Conservation (phyloP, 2,113 vertebrate genomes). For the Lampris megalopsis region DNA sequence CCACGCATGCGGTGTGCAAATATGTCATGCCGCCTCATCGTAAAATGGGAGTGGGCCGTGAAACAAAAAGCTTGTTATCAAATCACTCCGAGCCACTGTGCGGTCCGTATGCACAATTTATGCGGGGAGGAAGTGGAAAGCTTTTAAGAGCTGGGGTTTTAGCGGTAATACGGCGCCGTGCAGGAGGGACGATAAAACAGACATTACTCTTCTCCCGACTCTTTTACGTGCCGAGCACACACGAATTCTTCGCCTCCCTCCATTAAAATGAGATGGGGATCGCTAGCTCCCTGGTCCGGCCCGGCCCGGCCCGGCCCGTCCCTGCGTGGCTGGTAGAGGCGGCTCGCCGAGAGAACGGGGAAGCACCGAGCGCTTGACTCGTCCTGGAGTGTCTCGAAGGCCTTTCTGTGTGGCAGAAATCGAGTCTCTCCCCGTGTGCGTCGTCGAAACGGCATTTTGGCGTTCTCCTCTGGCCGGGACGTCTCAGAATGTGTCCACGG, state of each 20-base stretch:
- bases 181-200: slow-evolving; percentile 1
- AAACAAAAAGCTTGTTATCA: slow-evolving; percentile 37
- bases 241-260: no score
- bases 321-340: no score
- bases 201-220: slow-evolving; percentile 29
- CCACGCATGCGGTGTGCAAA: slow-evolving; percentile 54
- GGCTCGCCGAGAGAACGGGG: no score
- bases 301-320: no score
- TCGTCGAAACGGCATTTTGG: no score
- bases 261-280: no score
- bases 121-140: slow-evolving; percentile 51
- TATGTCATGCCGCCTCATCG: slow-evolving; percentile 46
- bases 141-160: slow-evolving; percentile 67
- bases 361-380: no score
- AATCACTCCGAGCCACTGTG: slow-evolving; percentile 45
- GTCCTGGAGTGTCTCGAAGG: no score
- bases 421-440: no score
- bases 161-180: slow-evolving; percentile 34
- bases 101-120: slow-evolving; percentile 67
- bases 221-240: background rate
- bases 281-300: no score
- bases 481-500: no score
- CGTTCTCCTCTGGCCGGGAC: no score
- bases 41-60: slow-evolving; percentile 52
- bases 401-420: background rate